A percentile compares a stretch with the other conserved stretches of the same genome.
These are phyloP conservation scores for Dysidea cf. avara DNA, from an alignment of 37 sponge, comb jelly and placozoan genomes.

Conservation along the genomic window DNA sequence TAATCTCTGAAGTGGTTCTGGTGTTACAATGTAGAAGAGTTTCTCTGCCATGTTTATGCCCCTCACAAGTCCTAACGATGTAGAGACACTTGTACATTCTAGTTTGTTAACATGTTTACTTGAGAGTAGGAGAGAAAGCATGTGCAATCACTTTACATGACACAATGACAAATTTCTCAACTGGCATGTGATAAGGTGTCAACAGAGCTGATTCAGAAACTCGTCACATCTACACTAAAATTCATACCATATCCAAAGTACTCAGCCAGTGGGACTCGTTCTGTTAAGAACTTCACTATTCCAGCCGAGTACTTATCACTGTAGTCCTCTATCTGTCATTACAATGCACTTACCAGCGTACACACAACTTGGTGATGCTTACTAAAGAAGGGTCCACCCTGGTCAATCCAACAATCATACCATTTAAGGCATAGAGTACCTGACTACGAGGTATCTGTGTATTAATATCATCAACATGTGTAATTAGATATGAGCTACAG, in stretches of 20 bases:
- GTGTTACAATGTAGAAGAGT: constrained; percentile 58
- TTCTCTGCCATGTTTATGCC: constrained; percentile 35
- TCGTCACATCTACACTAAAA: too few relatives aligned
- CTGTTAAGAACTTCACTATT: constrained; percentile 43
- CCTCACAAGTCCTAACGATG: constrained; percentile 74
- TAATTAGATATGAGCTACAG: too few relatives aligned
- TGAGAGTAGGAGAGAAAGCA: too few relatives aligned
- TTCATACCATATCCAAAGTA: constrained; percentile 63
- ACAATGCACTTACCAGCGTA: background rate
- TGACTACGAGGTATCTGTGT: constrained; percentile 61
- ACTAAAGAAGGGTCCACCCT: constrained; percentile 50
- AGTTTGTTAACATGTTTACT: too few relatives aligned
- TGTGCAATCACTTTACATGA: too few relatives aligned
- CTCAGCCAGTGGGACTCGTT: constrained; percentile 43
- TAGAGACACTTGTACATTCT: too few relatives aligned
- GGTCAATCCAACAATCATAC: constrained; percentile 63
- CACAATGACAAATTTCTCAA: too few relatives aligned
- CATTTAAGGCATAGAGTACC: constrained; percentile 66
- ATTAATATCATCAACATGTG: background rate
- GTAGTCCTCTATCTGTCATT: constrained; percentile 19
- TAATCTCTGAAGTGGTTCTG: constrained; percentile 4
- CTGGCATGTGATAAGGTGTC: too few relatives aligned
- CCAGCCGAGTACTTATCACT: constrained; percentile 21
- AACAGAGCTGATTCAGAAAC: too few relatives aligned
- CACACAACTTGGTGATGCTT: constrained; percentile 6